Evolutionary conservation across 2,888 invertebrate species (phyloP).

Genomic region (Dione vanillae): DNA sequence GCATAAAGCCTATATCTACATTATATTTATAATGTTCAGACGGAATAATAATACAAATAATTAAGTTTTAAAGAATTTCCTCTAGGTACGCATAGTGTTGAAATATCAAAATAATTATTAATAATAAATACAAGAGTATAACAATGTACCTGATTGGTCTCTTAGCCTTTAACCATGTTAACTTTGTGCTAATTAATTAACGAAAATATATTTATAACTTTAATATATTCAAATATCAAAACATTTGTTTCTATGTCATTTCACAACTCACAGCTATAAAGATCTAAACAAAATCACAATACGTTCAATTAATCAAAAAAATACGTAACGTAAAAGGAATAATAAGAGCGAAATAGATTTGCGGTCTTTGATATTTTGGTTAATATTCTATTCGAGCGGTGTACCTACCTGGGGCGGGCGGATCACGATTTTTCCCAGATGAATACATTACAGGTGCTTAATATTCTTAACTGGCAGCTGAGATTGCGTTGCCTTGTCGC

Average conservation of each 20-base stretch:
- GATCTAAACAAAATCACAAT: neutral
- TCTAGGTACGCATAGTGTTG: no score
- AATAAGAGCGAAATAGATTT: slow-evolving; percentile 16
- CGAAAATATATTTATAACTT: no score
- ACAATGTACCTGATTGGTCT: no score
- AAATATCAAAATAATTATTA: no score
- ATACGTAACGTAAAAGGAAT: slow-evolving; percentile 7
- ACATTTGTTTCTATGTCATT: neutral
- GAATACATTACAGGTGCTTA: slow-evolving; percentile 70
- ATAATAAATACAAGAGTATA: no score
- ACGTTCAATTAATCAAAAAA: neutral
- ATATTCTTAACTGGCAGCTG: slow-evolving; percentile 62
- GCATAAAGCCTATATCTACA: no score
- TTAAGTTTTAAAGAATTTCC: no score
- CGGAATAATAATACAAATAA: neutral
- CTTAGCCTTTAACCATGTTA: no score
- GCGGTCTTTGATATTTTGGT: slow-evolving; percentile 26
- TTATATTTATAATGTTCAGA: neutral
- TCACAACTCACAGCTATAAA: neutral
- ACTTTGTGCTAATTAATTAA: no score
- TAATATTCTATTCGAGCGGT: slow-evolving; percentile 48
- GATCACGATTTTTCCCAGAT: slow-evolving; percentile 69
- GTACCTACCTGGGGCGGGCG: slow-evolving; percentile 51
- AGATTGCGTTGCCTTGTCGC: slow-evolving; percentile 79
- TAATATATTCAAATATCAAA: neutral